Base-by-base conservation (phyloP, 1,140 invertebrate species). In the Colletes gigas region DNA sequence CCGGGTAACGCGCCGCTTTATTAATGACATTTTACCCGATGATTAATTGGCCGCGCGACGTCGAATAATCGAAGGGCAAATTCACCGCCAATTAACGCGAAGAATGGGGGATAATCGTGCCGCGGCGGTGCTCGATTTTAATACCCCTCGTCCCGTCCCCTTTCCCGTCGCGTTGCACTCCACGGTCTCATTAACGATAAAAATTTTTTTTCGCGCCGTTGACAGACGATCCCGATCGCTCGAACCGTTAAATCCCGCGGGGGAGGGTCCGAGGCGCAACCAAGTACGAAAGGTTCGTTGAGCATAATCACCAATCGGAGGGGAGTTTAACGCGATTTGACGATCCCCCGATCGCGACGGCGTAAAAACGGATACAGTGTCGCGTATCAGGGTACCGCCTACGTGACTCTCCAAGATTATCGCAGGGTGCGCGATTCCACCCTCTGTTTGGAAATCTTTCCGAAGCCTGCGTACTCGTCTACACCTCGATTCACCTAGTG, bases 301-400 rank as follows among this genome's bases (percentile, higher is more conserved):
- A 81, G 69, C 85, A 79, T 82, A 82, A 87, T 87, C 85, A 83
- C 75, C 63, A 50, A 79, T 79, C 78, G 83, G 63, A 67, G 80
- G 83, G 73, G 66, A 78, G 55, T 88, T 88, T 88, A 88, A 88
- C 86, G 80, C 86, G 86, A 88, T 88, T 85, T 62, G 81, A 88
- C 86, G 76, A 81, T 77, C 78, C 78, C 30, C 80, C 19, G 82
- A 79, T 79, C 73, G 78, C 52, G 57, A 54, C 68, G 62, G 59
- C 84, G 85, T 78, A 77, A 87, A 81, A 86, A 86, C 69, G 84
- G 68, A 82, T 83, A 83, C 76, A 76, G 60, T 15, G 55, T 57
- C 57, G 76, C 74, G 59, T 78, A 83, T 86, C 78, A 81, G 59
- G 60, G 57, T 19, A 62, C 52, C 66, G 54, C 59, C 70, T 50